Conservation (phyloP, 2,888 invertebrate genomes). For the Ametastegia equiseti region DNA sequence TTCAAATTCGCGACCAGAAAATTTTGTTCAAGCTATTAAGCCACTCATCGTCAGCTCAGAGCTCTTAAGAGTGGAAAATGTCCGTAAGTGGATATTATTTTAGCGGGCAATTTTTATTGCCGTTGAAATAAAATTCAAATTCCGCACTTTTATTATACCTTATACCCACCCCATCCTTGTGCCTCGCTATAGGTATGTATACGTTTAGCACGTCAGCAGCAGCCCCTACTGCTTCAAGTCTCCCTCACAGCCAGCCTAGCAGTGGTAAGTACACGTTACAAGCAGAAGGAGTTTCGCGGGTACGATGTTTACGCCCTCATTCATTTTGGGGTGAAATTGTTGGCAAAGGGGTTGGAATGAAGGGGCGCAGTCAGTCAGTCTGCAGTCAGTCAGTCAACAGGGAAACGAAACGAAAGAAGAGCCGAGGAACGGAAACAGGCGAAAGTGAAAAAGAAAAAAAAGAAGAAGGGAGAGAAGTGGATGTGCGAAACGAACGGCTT, state of each 20-base stretch:
- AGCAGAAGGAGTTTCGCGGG: neutral
- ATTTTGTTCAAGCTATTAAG: too few relatives aligned
- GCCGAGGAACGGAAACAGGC: neutral
- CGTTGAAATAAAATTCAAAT: neutral
- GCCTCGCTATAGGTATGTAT: neutral
- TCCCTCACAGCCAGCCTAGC: neutral
- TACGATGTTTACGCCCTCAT: slow-evolving; percentile 13
- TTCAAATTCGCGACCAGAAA: too few relatives aligned
- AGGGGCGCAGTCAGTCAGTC: neutral
- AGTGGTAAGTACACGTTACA: slow-evolving; percentile 7
- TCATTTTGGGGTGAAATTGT: neutral
- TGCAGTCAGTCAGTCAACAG: too few relatives aligned
- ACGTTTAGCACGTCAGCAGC: neutral
- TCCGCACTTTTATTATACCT: neutral
- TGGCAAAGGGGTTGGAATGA: neutral
- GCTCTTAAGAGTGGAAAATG: neutral
- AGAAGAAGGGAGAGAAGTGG: neutral
- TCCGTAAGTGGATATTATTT: neutral
- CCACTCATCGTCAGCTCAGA: too few relatives aligned
- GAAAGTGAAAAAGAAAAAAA: neutral
- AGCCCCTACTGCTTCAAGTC: neutral
- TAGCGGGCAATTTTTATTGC: neutral
- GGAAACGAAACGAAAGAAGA: too few relatives aligned
- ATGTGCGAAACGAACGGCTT: neutral
- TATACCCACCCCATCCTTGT: neutral